phyloP scores from a whole-genome alignment of 2,113 vertebrate species.

The Pipa parva region DNA sequence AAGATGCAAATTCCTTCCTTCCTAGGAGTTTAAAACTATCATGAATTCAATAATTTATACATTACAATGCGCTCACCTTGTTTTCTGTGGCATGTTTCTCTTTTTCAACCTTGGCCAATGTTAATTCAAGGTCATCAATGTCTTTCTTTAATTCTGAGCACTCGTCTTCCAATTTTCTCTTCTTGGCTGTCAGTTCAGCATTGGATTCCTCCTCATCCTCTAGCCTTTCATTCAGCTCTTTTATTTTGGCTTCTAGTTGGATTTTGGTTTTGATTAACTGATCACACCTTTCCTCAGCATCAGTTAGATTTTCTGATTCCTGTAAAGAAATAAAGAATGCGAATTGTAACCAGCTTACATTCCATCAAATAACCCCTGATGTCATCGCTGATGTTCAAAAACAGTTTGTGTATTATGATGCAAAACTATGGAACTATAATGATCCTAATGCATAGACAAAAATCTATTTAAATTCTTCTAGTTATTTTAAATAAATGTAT shows the following conservation, averaged over 20 bases:
- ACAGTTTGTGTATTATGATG: too few relatives aligned
- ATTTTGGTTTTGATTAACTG: conserved; percentile 48
- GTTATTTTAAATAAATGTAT: too few relatives aligned
- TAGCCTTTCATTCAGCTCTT: conserved; percentile 40
- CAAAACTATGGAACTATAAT: too few relatives aligned
- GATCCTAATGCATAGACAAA: too few relatives aligned
- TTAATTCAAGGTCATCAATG: conserved; percentile 51
- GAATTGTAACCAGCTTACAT: too few relatives aligned
- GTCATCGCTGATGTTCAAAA: too few relatives aligned
- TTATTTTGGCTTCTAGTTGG: conserved; percentile 48
- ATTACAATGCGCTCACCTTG: conserved; percentile 63
- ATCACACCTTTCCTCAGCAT: conserved; percentile 46
- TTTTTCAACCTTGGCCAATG: conserved; percentile 49
- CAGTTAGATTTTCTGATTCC: conserved; percentile 48
- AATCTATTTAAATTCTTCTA: too few relatives aligned
- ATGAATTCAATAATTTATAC: not conserved
- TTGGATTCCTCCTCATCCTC: conserved; percentile 51
- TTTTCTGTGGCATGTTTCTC: conserved; percentile 68
- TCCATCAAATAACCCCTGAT: too few relatives aligned
- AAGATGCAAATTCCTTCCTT: too few relatives aligned
- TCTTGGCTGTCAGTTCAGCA: conserved; percentile 16
- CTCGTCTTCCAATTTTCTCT: conserved; percentile 45
- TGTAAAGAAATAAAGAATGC: conserved; percentile 1
- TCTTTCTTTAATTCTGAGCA: conserved; percentile 47
- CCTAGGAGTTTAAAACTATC: too few relatives aligned